phyloP scores from a whole-genome alignment of 37 sponge, comb jelly and placozoan species.

The Hormiphora californensis region DNA sequence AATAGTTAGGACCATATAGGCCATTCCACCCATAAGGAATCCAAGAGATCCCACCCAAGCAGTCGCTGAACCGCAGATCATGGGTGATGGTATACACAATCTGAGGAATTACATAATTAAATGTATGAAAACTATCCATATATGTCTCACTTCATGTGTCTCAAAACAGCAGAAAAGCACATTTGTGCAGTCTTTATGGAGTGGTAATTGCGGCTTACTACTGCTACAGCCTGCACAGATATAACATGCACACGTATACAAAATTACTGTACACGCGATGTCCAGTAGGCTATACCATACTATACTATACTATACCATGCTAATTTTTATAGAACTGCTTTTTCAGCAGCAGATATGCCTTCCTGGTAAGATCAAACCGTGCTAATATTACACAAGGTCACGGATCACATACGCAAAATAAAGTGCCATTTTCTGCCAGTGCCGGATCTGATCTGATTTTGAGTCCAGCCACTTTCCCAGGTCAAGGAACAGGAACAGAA shows the following conservation, averaged over 20 bases:
- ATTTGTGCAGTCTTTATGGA: too few species aligned
- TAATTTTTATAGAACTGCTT: too few species aligned
- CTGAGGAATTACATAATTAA: neutral
- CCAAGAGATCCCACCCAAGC: constrained; percentile 4
- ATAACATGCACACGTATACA: too few species aligned
- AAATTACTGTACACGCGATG: too few species aligned
- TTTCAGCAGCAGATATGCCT: neutral
- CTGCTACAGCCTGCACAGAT: too few species aligned
- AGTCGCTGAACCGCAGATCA: neutral
- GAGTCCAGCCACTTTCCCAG: constrained; percentile 34
- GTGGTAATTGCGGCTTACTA: too few species aligned
- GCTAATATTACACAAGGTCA: neutral
- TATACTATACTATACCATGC: too few species aligned
- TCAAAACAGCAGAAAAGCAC: too few species aligned
- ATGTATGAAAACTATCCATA: neutral
- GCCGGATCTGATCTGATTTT: constrained; percentile 15
- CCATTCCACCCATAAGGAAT: constrained; percentile 22
- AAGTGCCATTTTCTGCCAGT: constrained; percentile 20
- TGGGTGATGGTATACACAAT: neutral
- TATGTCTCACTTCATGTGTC: neutral
- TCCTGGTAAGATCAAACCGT: neutral
- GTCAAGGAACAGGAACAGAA: constrained; percentile 14
- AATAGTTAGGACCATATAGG: constrained; percentile 49
- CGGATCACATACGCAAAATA: constrained; percentile 16
- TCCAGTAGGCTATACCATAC: too few species aligned